Percentiles rank a stretch among this genome's conserved stretches.
Evolutionary conservation across 1,140 invertebrate genomes (phyloP).

Genomic region (Aphelenchoides avenae): DNA sequence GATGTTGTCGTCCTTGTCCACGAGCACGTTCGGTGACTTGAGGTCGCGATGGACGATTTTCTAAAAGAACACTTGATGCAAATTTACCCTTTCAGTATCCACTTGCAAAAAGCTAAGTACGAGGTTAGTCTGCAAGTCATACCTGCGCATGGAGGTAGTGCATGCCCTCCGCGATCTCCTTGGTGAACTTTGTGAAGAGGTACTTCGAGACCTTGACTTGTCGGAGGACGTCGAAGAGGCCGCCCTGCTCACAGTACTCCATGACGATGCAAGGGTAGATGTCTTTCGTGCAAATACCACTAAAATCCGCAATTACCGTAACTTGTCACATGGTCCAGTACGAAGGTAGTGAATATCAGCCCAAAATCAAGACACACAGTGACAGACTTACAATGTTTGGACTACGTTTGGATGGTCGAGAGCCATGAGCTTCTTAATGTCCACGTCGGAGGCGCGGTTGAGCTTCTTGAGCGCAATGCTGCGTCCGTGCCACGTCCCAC

Average conservation of each 20-base stretch:
- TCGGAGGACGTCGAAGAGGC: slow-evolving; percentile 70
- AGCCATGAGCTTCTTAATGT: slow-evolving; percentile 86
- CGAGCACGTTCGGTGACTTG: slow-evolving; percentile 72
- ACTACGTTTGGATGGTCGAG: slow-evolving; percentile 95
- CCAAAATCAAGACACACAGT: background rate
- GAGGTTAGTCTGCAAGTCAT: too few relatives aligned
- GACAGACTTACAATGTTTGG: slow-evolving; percentile 68
- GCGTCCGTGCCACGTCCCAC: slow-evolving; percentile 69
- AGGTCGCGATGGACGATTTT: slow-evolving; percentile 96
- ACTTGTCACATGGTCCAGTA: too few relatives aligned
- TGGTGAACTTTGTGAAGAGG: slow-evolving; percentile 69
- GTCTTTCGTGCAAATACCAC: slow-evolving; percentile 46
- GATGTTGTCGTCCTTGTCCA: slow-evolving; percentile 79
- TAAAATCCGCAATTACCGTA: too few relatives aligned
- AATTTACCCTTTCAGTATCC: too few relatives aligned
- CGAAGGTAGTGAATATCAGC: too few relatives aligned
- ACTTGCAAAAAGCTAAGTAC: too few relatives aligned
- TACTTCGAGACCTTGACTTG: slow-evolving; percentile 76
- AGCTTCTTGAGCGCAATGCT: slow-evolving; percentile 76
- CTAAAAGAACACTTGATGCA: too few relatives aligned
- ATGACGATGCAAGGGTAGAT: slow-evolving; percentile 43
- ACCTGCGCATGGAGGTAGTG: slow-evolving; percentile 85
- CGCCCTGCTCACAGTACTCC: slow-evolving; percentile 42
- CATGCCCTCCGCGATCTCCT: slow-evolving; percentile 90
- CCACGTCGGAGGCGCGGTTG: slow-evolving; percentile 80